A percentile compares a stretch with the other conserved stretches of the same genome.
Conservation (phyloP, 1,140 invertebrate species). For the Acarapis woodi region DNA sequence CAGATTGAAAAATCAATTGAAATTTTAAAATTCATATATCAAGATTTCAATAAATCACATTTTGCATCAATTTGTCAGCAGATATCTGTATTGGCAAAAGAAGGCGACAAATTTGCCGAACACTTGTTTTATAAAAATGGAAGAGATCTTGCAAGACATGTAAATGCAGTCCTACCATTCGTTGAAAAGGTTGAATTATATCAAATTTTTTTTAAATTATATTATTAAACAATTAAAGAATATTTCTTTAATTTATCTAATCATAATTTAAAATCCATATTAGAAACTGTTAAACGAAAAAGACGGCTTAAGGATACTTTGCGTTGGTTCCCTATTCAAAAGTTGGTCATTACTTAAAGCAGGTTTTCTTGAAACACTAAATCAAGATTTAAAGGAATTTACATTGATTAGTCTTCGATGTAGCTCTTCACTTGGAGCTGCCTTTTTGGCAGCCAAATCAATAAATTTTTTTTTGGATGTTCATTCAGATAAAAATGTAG, state of each 20-base stretch:
- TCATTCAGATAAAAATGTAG: no score
- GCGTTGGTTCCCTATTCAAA: slow-evolving; percentile 82
- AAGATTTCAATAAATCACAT: slow-evolving; percentile 47
- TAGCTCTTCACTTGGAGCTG: no score
- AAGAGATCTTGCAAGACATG: slow-evolving; percentile 32
- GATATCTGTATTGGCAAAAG: slow-evolving; percentile 25
- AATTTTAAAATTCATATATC: slow-evolving; percentile 44
- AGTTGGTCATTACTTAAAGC: slow-evolving; percentile 51
- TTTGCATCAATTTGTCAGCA: slow-evolving; percentile 46
- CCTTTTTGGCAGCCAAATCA: no score
- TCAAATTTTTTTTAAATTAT: no score
- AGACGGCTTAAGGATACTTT: slow-evolving; percentile 47
- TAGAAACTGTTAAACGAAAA: slow-evolving; percentile 1
- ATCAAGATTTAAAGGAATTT: no score
- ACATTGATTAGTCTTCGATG: no score
- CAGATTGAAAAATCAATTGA: slow-evolving; percentile 20
- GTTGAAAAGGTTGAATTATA: slow-evolving; percentile 27
- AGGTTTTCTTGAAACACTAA: no score
- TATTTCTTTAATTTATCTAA: no score
- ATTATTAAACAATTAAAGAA: no score
- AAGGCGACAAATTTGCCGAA: slow-evolving; percentile 35
- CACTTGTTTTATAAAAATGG: slow-evolving; percentile 49
- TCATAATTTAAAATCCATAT: no score
- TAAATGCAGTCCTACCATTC: slow-evolving; percentile 35
- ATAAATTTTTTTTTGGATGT: no score